Conservation (phyloP, 2,888 invertebrate species). For the Archips crataeganus region DNA sequence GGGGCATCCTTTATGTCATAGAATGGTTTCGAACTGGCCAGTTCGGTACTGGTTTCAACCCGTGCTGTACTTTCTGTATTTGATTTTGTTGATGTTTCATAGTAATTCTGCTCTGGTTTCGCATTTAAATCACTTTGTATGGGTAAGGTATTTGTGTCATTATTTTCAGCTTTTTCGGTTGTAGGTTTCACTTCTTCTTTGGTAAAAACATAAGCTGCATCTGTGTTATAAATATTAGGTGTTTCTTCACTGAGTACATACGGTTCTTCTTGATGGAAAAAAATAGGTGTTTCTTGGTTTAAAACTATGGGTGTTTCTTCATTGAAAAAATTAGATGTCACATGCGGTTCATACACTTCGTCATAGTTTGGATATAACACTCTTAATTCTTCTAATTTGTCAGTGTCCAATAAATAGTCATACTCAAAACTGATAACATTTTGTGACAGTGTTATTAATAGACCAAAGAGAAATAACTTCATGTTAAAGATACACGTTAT, state of each 20-base stretch:
- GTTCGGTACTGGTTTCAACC: background rate
- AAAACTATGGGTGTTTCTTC: background rate
- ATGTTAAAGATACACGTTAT: slow-evolving; percentile 31
- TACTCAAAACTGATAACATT: slow-evolving; percentile 42
- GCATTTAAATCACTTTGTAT: background rate
- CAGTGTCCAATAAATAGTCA: slow-evolving; percentile 14
- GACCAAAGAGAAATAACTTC: slow-evolving; percentile 14
- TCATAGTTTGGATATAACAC: background rate
- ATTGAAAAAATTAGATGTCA: background rate
- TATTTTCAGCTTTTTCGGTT: background rate
- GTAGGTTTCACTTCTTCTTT: background rate
- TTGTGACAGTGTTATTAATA: slow-evolving; percentile 21
- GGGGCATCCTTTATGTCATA: slow-evolving; percentile 66
- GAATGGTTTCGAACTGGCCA: slow-evolving; percentile 43
- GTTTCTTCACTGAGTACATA: background rate
- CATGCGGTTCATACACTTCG: background rate
- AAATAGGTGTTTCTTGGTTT: background rate
- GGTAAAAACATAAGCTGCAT: background rate
- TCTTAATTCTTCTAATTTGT: background rate
- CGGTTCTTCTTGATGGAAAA: background rate
- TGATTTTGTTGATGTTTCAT: background rate
- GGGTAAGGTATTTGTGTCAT: background rate
- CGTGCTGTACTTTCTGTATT: slow-evolving; percentile 1
- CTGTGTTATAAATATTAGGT: background rate
- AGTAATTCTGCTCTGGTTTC: slow-evolving; percentile 1